These are phyloP conservation scores for Caloenas nicobarica DNA, from an alignment of 2,113 vertebrate genomes.

Conservation along the genomic window DNA sequence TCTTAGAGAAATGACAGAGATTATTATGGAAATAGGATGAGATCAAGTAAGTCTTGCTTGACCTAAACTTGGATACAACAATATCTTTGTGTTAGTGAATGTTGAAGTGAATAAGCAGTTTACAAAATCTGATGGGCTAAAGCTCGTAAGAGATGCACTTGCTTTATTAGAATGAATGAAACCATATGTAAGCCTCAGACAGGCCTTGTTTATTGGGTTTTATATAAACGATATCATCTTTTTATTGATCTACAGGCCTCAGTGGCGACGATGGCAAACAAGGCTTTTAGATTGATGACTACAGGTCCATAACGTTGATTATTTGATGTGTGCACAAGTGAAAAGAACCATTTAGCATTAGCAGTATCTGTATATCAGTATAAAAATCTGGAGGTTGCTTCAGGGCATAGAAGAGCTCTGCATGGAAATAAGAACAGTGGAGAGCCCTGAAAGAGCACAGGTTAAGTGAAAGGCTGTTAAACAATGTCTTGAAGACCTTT, in stretches of 20 bases:
- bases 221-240: constrained; percentile 55
- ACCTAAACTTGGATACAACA: constrained; percentile 48
- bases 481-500: background rate
- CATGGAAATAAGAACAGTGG: background rate
- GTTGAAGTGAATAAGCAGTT: constrained; percentile 37
- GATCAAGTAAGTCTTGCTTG: constrained; percentile 62
- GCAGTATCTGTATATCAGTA: background rate
- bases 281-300: constrained; percentile 37
- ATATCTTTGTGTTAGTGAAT: constrained; percentile 33
- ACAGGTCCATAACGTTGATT: background rate
- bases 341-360: constrained; percentile 17
- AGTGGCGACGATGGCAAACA: constrained; percentile 38
- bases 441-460: constrained; percentile 11
- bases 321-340: background rate
- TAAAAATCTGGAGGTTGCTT: constrained; percentile 4
- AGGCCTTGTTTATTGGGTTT: constrained; percentile 51
- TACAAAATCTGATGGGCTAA: background rate
- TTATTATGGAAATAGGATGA: constrained; percentile 69
- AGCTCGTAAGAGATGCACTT: constrained; percentile 40
- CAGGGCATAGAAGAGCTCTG: constrained; percentile 10
- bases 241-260: constrained; percentile 56
- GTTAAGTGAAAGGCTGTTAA: constrained; percentile 25
- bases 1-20: constrained; percentile 70
- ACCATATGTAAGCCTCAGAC: constrained; percentile 46
- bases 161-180: constrained; percentile 68